phyloP scores from a whole-genome alignment of 2,113 vertebrate species.

The Dascyllus trimaculatus region DNA sequence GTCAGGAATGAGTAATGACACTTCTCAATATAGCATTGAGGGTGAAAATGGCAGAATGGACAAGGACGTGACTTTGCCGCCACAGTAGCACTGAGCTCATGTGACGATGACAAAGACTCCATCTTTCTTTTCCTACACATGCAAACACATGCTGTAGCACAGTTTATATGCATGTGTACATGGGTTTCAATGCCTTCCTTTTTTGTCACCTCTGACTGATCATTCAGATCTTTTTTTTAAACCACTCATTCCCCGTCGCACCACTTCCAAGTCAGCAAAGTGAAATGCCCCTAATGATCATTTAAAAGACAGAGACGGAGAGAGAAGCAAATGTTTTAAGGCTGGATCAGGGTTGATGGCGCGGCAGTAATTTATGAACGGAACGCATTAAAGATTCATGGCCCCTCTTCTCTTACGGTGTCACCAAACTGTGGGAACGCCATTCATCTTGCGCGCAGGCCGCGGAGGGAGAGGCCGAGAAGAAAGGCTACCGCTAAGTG shows the following conservation, averaged over 20 bases:
- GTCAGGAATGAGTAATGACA: conserved; percentile 78
- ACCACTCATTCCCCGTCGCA: too few relatives aligned
- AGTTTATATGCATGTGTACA: too few relatives aligned
- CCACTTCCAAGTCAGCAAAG: too few relatives aligned
- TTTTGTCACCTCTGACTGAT: too few relatives aligned
- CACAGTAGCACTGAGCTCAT: conserved; percentile 48
- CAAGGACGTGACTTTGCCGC: conserved; percentile 78
- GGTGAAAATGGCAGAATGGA: conserved; percentile 76
- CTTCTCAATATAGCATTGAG: conserved; percentile 76
- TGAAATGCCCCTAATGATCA: conserved; percentile 22
- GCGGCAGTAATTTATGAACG: conserved; percentile 66
- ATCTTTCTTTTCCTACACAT: neutral
- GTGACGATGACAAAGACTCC: conserved; percentile 59
- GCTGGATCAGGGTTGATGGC: conserved; percentile 35
- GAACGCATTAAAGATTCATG: conserved; percentile 69
- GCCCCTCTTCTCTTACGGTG: conserved; percentile 34
- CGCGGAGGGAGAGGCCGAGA: conserved; percentile 3
- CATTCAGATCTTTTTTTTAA: too few relatives aligned
- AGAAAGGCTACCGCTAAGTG: conserved; percentile 11
- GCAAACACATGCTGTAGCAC: too few relatives aligned
- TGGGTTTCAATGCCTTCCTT: too few relatives aligned
- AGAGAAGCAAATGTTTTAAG: conserved; percentile 34
- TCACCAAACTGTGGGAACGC: conserved; percentile 39
- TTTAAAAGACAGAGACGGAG: conserved; percentile 16
- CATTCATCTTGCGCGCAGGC: conserved; percentile 53